Base-by-base conservation (phyloP, 1,140 invertebrate genomes). In the Meloidogyne chitwoodi region DNA sequence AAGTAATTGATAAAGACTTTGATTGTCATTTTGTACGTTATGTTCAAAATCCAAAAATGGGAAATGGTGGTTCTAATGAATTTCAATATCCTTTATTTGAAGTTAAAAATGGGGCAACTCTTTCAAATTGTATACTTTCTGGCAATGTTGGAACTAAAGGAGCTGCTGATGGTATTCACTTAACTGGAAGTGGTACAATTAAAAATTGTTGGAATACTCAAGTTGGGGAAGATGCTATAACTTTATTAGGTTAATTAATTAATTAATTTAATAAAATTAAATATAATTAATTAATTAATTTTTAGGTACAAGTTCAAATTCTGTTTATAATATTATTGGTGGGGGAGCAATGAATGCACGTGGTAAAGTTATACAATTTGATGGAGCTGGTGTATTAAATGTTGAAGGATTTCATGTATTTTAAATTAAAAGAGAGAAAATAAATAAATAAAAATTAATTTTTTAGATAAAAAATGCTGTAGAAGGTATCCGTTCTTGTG, bases 141-240 rank as follows among this genome's bases (percentile, higher is more conserved):
- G 75, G 76, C 6, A 19, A 10, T 29, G 74, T 10, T 24, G 68
- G 68, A 22, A 69, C 68, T 14, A 29, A 38, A n/a, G 22, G 27
- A n/a, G 5, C 75, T 48, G 44, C 16, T 19, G 75, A 77, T 56
- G 75, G 75, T 4, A 65, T 77, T 41, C 75, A 77, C 24, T 77
- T 75, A 29, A 22, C 0, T 5, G 75, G 75, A 22, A 3, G 10
- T 26, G 78, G 75, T 56, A 77, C 38, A 10, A 19, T 77, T n/a
- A 14, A 77, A 10, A 56, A 77, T 34, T 26, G 27, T 24, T 77
- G 75, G 70, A 78, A 27, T 19, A 48, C 69, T n/a, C 27, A 77
- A 27, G 34, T 75, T n/a, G 74, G 74, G n/a, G 74, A 75, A 31
- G 74, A 75, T 69, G 71, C 74, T 26, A 27, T 44, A 0, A 79